Evolutionary conservation across 2,888 invertebrate species (phyloP).

Genomic region (Synergus laeviventris): DNA sequence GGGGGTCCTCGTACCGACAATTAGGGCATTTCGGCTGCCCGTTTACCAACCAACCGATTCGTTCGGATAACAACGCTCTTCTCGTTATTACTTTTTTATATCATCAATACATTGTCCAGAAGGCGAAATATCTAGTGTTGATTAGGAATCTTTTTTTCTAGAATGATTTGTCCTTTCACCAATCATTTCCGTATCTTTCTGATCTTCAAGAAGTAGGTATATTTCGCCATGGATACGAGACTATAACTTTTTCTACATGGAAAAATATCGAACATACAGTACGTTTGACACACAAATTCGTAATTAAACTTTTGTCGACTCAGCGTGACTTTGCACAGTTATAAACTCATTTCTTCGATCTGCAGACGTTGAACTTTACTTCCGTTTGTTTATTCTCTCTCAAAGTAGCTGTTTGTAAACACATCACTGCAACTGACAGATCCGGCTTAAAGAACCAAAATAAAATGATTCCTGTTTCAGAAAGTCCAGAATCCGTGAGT

Average conservation of each 20-base stretch:
- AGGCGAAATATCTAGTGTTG: background rate
- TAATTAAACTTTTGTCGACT: conserved; percentile 1
- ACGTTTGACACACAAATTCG: background rate
- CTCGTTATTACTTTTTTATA: conserved; percentile 44
- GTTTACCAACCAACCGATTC: conserved; percentile 65
- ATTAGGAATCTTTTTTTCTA: background rate
- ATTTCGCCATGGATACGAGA: background rate
- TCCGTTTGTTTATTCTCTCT: background rate
- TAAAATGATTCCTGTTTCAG: background rate
- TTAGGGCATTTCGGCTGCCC: conserved; percentile 69
- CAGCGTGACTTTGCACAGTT: background rate
- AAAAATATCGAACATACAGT: background rate
- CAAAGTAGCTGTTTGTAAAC: background rate
- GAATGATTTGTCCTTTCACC: background rate
- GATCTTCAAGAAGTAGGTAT: background rate
- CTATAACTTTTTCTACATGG: background rate
- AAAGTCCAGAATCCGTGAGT: background rate
- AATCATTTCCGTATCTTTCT: background rate
- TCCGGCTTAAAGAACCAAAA: background rate
- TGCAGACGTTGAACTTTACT: background rate
- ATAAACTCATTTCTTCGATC: background rate
- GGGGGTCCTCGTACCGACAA: conserved; percentile 68
- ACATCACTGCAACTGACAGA: background rate
- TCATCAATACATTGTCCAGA: conserved; percentile 8
- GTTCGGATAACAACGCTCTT: conserved; percentile 59